A percentile compares a stretch with the other conserved stretches of the same genome.
Conservation (phyloP, 2,888 invertebrate genomes). For the Microctonus brassicae region DNA sequence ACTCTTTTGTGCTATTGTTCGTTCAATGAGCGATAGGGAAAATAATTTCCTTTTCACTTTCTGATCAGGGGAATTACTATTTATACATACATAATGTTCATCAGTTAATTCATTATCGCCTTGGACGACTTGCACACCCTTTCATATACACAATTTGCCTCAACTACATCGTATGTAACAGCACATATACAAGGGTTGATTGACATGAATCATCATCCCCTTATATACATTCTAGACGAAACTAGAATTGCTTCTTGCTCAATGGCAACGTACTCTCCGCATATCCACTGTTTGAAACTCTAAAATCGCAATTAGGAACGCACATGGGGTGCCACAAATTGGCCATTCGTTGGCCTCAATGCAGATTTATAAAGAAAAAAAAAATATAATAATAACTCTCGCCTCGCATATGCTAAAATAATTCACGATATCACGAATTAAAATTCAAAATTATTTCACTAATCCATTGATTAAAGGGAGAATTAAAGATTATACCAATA, state of each 20-base stretch:
- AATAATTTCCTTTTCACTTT: not conserved
- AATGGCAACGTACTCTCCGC: not conserved
- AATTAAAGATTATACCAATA: not conserved
- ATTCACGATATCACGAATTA: too few species aligned
- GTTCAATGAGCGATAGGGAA: constrained; percentile 1
- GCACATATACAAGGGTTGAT: constrained; percentile 47
- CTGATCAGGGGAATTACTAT: constrained; percentile 36
- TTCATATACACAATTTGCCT: constrained; percentile 12
- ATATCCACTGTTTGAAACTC: constrained; percentile 34
- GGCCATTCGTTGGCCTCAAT: constrained; percentile 46
- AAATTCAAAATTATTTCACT: not conserved
- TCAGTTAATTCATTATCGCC: constrained; percentile 54
- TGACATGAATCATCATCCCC: constrained; percentile 54
- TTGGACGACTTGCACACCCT: constrained; percentile 36
- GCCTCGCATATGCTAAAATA: not conserved
- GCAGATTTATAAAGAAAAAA: not conserved
- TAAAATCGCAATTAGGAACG: constrained; percentile 51
- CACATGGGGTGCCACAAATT: constrained; percentile 44
- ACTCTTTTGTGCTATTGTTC: not conserved
- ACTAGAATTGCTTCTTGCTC: constrained; percentile 45
- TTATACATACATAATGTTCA: constrained; percentile 28
- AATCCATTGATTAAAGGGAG: not conserved
- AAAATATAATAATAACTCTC: not conserved
- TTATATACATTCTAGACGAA: constrained; percentile 39
- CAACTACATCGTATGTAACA: constrained; percentile 10